Base-by-base conservation (phyloP, 2,113 vertebrate genomes). In the Chauna torquata region DNA sequence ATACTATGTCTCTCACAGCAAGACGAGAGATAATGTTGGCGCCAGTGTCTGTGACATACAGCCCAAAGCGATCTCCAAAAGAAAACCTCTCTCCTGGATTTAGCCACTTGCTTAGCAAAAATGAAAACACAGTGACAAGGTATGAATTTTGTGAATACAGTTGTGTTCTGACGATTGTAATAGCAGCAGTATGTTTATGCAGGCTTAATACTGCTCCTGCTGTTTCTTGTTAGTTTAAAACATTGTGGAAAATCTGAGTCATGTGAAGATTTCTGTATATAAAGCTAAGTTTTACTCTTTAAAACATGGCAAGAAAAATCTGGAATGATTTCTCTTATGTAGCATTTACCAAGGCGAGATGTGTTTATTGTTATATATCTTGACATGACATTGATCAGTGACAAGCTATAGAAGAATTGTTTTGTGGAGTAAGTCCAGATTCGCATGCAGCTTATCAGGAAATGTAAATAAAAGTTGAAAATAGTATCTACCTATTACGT, bases 71-170 rank as follows among this genome's bases (percentile, higher is more conserved):
- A 76, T 99, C 99, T 92, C 99, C 99, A 4, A 98, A 98, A n/a
- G 99, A 99, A 94, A 99, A 99, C 92, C 97, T 99, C 89, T 99
- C 99, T 88, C 99, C 99, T 18, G 99, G 99, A 19, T 99, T 99
- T 57, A 99, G 98, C 94, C 98, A 99, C 88, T 96, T 98, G 55
- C 96, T 99, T 92, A 98, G 98, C 49, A 98, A 96, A 96, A 98
- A 98, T 30, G 98, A 99, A 86, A 98, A 98, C 96, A 97, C 96
- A 66, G 91, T 97, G 69, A 98, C 97, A 52, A 98, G 99, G 99
- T 99, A 97, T 11, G 17, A 18, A 68, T 71, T 28, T 65, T 90
- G 18, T 20, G 68, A 61, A 47, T 32, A 2, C 25, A 65, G 0
- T 9, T 68, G 70, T 76, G 89, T 71, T 94, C 88, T 94, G 64